phyloP scores from a whole-genome alignment of 1,140 invertebrate genomes.

The Holcopasites calliopsidis region DNA sequence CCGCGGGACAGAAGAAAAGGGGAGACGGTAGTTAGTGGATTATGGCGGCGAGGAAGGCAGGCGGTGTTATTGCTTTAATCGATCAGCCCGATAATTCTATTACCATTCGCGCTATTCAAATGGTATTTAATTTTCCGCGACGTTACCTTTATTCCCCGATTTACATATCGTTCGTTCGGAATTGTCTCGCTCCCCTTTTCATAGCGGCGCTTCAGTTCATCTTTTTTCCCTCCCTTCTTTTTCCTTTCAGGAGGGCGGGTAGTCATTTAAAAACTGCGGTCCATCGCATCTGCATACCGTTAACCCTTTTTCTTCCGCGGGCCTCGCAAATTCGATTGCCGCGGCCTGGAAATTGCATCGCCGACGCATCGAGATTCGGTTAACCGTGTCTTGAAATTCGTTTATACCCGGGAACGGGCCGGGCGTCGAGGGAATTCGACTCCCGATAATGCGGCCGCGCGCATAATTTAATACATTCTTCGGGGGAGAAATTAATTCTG shows the following conservation, averaged over 20 bases:
- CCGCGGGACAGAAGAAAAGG: neutral
- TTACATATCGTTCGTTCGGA: conserved; percentile 75
- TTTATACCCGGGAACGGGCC: too few species aligned
- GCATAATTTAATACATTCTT: too few species aligned
- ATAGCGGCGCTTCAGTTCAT: conserved; percentile 24
- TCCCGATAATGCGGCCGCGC: too few species aligned
- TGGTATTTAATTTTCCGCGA: conserved; percentile 78
- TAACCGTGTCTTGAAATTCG: conserved; percentile 26
- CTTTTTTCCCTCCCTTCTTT: conserved; percentile 22
- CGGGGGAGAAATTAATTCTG: too few species aligned
- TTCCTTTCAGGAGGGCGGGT: conserved; percentile 28
- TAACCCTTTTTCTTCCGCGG: conserved; percentile 65
- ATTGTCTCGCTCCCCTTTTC: conserved; percentile 53
- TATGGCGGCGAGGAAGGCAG: conserved; percentile 52
- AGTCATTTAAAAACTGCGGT: conserved; percentile 71
- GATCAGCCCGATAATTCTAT: conserved; percentile 74
- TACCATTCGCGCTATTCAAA: conserved; percentile 75
- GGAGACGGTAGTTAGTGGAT: conserved; percentile 8
- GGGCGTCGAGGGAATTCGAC: too few species aligned
- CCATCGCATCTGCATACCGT: conserved; percentile 73
- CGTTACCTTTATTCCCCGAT: conserved; percentile 76
- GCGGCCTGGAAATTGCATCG: conserved; percentile 41
- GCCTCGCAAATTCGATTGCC: conserved; percentile 40
- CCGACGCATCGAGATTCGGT: conserved; percentile 37
- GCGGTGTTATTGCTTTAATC: conserved; percentile 71